A percentile compares a stretch with the other conserved stretches of the same genome.
Evolutionary conservation across 2,113 vertebrate species (phyloP).

Genomic region (Leucopsar rothschildi): DNA sequence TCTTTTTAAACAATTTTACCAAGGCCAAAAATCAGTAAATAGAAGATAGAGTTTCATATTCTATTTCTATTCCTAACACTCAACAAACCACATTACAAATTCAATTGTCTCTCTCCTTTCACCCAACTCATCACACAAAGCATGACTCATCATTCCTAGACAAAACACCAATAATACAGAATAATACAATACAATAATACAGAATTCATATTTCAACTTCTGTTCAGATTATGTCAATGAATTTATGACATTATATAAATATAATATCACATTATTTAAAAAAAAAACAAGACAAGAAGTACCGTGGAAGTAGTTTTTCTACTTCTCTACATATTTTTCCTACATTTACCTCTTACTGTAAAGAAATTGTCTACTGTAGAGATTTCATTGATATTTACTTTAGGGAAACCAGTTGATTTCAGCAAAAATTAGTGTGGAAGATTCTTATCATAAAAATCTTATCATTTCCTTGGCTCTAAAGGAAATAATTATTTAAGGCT

Average conservation of each 20-base stretch:
- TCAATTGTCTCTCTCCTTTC: background rate
- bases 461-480: background rate
- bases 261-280: background rate
- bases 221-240: background rate
- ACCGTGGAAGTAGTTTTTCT: background rate
- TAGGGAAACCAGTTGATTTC: background rate
- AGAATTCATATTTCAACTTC: background rate
- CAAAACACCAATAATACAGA: background rate
- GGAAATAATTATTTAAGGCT: background rate
- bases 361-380: background rate
- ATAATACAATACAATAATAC: background rate
- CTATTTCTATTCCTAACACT: background rate
- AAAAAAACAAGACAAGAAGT: background rate
- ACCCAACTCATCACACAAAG: background rate
- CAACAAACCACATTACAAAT: background rate
- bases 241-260: background rate
- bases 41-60: background rate
- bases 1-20: background rate
- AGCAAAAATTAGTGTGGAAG: background rate
- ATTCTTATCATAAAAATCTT: background rate
- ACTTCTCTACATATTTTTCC: background rate
- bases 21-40: background rate
- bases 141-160: background rate
- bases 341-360: background rate
- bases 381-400: background rate